Evolutionary conservation across 2,888 invertebrate genomes (phyloP).

Genomic region (Theodoxus fluviatilis): DNA sequence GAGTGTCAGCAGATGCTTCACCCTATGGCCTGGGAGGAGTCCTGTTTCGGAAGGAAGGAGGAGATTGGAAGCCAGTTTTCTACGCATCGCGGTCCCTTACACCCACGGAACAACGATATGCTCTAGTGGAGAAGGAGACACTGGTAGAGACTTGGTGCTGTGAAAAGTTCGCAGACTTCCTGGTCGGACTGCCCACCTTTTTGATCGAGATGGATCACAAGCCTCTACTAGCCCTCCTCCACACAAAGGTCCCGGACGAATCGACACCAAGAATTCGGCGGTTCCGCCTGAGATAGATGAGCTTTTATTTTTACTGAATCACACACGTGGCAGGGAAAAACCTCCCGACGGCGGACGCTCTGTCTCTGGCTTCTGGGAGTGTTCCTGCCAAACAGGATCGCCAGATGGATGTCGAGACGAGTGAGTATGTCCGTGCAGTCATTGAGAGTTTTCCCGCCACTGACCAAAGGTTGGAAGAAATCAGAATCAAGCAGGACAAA

Average conservation of each 20-base stretch:
- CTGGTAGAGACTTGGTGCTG: constrained; percentile 13
- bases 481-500: neutral
- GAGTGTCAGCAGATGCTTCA: constrained; percentile 18
- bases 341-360: constrained; percentile 19
- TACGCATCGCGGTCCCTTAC: constrained; percentile 20
- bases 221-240: constrained; percentile 13
- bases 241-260: constrained; percentile 23
- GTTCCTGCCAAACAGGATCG: too few species aligned
- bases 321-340: constrained; percentile 6
- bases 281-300: constrained; percentile 21
- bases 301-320: neutral
- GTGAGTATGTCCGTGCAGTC: neutral
- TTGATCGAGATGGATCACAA: constrained; percentile 1
- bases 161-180: constrained; percentile 1
- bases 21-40: constrained; percentile 17
- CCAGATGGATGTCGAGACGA: constrained; percentile 12
- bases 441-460: neutral
- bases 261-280: constrained; percentile 27
- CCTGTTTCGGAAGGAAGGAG: constrained; percentile 4
- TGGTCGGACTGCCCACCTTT: neutral
- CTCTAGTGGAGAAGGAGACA: neutral
- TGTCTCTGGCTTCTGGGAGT: too few species aligned
- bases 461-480: neutral
- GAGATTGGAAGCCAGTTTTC: constrained; percentile 8
- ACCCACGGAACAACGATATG: neutral